phyloP scores from a whole-genome alignment of 2,888 invertebrate species.

The Mimas tiliae region DNA sequence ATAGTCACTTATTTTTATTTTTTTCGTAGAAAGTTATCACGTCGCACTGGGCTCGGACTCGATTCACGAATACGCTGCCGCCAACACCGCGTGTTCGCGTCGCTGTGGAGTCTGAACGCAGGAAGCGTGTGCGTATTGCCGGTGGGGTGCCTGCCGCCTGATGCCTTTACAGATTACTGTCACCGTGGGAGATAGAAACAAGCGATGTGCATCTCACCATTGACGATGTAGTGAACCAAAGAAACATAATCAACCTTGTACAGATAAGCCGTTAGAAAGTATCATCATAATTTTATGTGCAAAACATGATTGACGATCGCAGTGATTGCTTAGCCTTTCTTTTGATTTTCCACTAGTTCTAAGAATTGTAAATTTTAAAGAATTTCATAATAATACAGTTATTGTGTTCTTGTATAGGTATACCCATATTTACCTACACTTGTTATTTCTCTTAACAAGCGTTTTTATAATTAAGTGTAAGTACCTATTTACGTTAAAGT shows the following conservation, averaged over 20 bases:
- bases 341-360: background rate
- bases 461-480: too few relatives aligned
- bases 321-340: background rate
- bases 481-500: too few relatives aligned
- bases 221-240: constrained; percentile 31
- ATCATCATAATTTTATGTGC: constrained; percentile 28
- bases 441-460: too few relatives aligned
- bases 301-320: constrained; percentile 23
- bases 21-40: constrained; percentile 13
- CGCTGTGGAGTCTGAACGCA: constrained; percentile 26
- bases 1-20: background rate
- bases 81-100: constrained; percentile 26
- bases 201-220: constrained; percentile 34
- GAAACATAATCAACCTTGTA: constrained; percentile 38
- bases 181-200: constrained; percentile 48
- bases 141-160: constrained; percentile 38
- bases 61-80: constrained; percentile 25
- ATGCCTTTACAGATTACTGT: constrained; percentile 37
- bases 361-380: background rate
- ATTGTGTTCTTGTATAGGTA: too few relatives aligned
- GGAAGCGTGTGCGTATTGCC: constrained; percentile 18
- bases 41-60: constrained; percentile 11
- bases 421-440: too few relatives aligned
- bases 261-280: constrained; percentile 36
- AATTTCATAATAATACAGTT: too few relatives aligned